These are phyloP conservation scores for Sceliomorpha sp. DNA, from an alignment of 2,888 invertebrate species.

Conservation along the genomic window DNA sequence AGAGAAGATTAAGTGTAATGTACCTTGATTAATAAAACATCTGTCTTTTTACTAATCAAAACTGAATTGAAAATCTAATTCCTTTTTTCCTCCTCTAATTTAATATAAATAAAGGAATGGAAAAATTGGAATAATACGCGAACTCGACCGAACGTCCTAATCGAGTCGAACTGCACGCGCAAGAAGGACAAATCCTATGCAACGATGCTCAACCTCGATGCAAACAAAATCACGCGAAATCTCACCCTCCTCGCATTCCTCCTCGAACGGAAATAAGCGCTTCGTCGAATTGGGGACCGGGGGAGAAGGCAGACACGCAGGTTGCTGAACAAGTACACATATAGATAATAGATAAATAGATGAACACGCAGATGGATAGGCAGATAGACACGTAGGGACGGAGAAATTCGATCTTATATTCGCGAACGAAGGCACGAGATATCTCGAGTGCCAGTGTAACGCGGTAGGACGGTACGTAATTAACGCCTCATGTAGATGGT, in stretches of 20 bases:
- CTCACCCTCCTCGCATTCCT: conserved; percentile 35
- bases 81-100: too few species aligned
- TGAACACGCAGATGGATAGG: conserved; percentile 44
- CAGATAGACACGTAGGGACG: conserved; percentile 53
- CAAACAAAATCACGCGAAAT: conserved; percentile 18
- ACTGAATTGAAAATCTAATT: too few species aligned
- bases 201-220: conserved; percentile 25
- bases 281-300: conserved; percentile 45
- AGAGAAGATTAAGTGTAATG: too few species aligned
- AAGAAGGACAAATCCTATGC: too few species aligned
- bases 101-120: too few species aligned
- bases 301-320: conserved; percentile 40
- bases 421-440: conserved; percentile 61
- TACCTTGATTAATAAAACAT: too few species aligned
- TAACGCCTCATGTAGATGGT: conserved; percentile 79
- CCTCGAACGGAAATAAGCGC: conserved; percentile 38
- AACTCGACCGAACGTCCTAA: too few species aligned
- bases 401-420: conserved; percentile 69
- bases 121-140: too few species aligned
- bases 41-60: too few species aligned
- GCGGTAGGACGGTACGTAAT: conserved; percentile 78
- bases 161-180: too few species aligned
- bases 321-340: conserved; percentile 36
- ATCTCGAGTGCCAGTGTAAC: conserved; percentile 76
- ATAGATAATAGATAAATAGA: conserved; percentile 45